A percentile compares a stretch with the other conserved stretches of the same genome.
Evolutionary conservation across 2,113 vertebrate species (phyloP).

Genomic region (Rhombomys opimus): DNA sequence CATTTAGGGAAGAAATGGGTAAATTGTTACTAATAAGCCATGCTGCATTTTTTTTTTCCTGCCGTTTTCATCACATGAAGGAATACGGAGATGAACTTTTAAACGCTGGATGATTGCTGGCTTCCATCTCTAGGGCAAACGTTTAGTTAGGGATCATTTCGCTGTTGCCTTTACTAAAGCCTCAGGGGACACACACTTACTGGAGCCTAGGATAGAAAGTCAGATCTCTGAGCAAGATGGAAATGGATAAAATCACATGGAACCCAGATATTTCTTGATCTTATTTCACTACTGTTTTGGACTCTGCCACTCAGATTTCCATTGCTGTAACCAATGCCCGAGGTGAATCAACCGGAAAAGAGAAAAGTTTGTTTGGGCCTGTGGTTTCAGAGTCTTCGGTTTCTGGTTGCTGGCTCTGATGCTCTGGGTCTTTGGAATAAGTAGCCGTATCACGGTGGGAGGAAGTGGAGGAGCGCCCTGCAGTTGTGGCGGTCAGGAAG

Average conservation of each 20-base stretch:
- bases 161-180: slow-evolving; percentile 50
- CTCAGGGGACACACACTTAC: background rate
- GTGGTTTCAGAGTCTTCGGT: background rate
- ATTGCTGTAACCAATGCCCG: background rate
- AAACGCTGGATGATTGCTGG: slow-evolving; percentile 61
- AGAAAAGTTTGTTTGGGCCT: background rate
- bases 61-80: slow-evolving; percentile 61
- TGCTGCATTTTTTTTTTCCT: slow-evolving; percentile 56
- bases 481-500: background rate
- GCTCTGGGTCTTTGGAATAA: background rate
- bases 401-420: background rate
- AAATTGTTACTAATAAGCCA: slow-evolving; percentile 59
- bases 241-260: background rate
- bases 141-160: slow-evolving; percentile 45
- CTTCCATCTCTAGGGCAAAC: slow-evolving; percentile 51
- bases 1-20: slow-evolving; percentile 68
- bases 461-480: background rate
- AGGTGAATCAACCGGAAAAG: background rate
- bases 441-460: background rate
- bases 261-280: background rate
- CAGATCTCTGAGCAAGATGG: background rate
- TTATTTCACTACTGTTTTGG: background rate
- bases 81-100: slow-evolving; percentile 68
- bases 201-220: background rate
- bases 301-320: background rate